Evolutionary conservation across 1,140 invertebrate genomes (phyloP), one percentile per base, ranked within the genome.

Genomic region (Anthonomus grandis): DNA sequence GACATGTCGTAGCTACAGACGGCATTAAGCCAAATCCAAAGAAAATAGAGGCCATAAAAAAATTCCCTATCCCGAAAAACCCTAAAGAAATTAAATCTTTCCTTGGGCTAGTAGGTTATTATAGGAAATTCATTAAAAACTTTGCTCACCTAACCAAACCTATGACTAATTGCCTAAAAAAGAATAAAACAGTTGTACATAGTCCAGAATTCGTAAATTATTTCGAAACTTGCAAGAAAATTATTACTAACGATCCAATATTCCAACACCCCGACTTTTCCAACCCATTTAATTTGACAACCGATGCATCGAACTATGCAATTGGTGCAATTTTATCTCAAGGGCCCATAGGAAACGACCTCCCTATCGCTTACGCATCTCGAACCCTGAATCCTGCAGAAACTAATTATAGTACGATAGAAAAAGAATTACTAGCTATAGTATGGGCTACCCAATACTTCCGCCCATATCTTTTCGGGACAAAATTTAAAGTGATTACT

Each of bases 371-470:
- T 6, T 71, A 65, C 54, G 61, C 63, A 6, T 57, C 41, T 8
- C 37, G 66, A 27, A 69, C 68, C 0, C 47, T 72, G 17, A 67
- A 61, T 25, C 60, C 63, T 36, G 56, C 52, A 6, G 65, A 68
- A 60, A 52, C 10, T 38, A 66, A 63, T 57, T 69, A 70, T 54
- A 47, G 49, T 8, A 63, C 63, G 8, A 68, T 61, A 3, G 66
- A 71, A 56, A 64, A 66, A 37, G 68, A 73, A 63, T 48, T 67
- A 1, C 57, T 79, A 13, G 76, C 75, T 1, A 63, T 79, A 18
- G 57, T 66, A 21, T 42, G 48, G 67, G 73, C 73, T 5, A 65
- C 76, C 5, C 68, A 74, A 52, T 61, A 75, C 50, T 78, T 77
- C 42, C 25, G 3, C 38, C 71, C 27, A 67, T 64, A 9, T 22